Base-by-base conservation (phyloP, 2,888 invertebrate species). In the Rosalia funebris region DNA sequence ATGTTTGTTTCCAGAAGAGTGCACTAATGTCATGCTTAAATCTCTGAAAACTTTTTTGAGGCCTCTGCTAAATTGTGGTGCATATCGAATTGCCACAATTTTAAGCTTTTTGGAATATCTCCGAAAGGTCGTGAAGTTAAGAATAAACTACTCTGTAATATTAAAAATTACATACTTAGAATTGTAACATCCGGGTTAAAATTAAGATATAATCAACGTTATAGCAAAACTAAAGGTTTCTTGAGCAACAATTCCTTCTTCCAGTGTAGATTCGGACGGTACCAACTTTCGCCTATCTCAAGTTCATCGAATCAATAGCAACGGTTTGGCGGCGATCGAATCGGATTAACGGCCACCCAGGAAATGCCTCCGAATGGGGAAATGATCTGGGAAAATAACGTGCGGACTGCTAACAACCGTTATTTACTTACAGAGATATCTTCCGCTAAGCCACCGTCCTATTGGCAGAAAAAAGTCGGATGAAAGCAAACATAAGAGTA, bases 341-440 rank as follows among this genome's bases (percentile, higher is more conserved):
- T 41, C 11, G 41, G 41, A 41, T 41, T 41, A 41, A 16, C 15
- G 9, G 41, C 41, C 12, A n/a, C 5, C 41, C 41, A 2, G 41
- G 41, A 41, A 16, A 41, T 41, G 34, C 34, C 17, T 17, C 10
- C 15, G 16, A 17, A 41, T 16, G 41, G 41, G 34, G 34, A 34
- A 34, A 34, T 34, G 10, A 34, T 34, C 34, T n/a, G 5, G 10
- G 10, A 34, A n/a, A 34, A 34, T 34, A 3, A 34, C 34, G 34
- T 34, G 11, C 34, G 34, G 34, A 34, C 34, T 34, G 10, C 11
- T 34, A 34, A 34, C 34, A 10, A 3, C 34, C 10, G 5, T 25
- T 34, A 34, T 34, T 34, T 34, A 34, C 7, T 34, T 34, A 34
- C 2, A n/a, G 11, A 34, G 34, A 34, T n/a, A n/a, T 25, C 25